Percentiles rank a stretch among this genome's conserved stretches.
phyloP scores from a whole-genome alignment of 2,113 vertebrate species.

The Chascanopsetta lugubris region DNA sequence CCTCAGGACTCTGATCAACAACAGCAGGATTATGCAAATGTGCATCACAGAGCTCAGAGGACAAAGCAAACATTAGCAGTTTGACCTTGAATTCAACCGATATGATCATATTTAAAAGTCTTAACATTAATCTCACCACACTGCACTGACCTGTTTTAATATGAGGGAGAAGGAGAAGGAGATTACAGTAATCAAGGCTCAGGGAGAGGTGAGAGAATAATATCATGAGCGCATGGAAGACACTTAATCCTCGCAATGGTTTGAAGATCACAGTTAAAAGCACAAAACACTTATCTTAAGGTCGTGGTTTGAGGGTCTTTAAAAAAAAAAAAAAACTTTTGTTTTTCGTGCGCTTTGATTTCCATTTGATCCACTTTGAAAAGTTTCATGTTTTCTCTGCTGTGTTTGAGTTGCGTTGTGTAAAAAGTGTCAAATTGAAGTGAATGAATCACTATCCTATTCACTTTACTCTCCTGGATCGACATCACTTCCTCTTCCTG shows the following conservation, averaged over 20 bases:
- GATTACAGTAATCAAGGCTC: not conserved
- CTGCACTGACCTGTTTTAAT: not conserved
- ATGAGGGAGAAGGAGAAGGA: not conserved
- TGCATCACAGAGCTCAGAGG: not conserved
- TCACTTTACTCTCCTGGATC: too few species aligned
- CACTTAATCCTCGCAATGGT: not conserved
- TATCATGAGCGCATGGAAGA: not conserved
- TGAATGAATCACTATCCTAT: too few species aligned
- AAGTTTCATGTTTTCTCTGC: too few species aligned
- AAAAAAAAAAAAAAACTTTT: too few species aligned
- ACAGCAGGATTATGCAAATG: not conserved
- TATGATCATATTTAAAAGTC: not conserved
- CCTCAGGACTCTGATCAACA: not conserved
- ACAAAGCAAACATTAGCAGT: not conserved
- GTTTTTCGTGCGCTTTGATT: too few species aligned
- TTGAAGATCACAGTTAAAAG: not conserved
- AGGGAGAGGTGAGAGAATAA: not conserved
- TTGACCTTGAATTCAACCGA: not conserved
- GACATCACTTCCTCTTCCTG: too few species aligned
- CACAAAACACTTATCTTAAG: not conserved
- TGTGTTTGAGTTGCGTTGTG: too few species aligned
- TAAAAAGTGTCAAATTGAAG: too few species aligned
- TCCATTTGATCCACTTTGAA: too few species aligned
- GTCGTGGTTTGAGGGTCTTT: not conserved
- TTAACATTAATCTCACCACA: not conserved